Evolutionary conservation across 2,113 vertebrate species (phyloP).

Genomic region (Saccopteryx bilineata): DNA sequence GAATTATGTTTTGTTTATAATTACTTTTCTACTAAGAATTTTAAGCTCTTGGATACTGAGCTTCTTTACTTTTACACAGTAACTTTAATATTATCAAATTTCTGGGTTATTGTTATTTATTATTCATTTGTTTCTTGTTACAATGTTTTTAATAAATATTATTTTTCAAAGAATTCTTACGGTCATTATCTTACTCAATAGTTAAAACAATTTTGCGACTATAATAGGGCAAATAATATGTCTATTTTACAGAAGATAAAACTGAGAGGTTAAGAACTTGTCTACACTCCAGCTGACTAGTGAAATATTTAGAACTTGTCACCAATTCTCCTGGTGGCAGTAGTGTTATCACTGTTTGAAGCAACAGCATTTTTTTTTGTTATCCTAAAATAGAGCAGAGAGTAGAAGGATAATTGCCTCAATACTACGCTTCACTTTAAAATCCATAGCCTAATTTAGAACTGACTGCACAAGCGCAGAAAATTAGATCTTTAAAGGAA

Average conservation of each 20-base stretch:
- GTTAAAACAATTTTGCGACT: neutral
- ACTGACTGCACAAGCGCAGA: slow-evolving; percentile 58
- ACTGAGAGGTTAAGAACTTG: neutral
- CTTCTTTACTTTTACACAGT: neutral
- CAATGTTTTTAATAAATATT: slow-evolving; percentile 7
- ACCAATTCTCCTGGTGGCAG: neutral
- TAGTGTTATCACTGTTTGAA: neutral
- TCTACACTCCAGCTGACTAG: neutral
- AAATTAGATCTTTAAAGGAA: slow-evolving; percentile 72
- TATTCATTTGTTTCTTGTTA: neutral
- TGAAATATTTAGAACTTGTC: neutral
- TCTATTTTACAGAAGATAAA: neutral
- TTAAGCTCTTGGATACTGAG: slow-evolving; percentile 28
- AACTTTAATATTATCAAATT: neutral
- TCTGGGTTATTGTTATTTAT: neutral
- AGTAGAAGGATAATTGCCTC: slow-evolving; percentile 62
- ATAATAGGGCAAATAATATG: neutral
- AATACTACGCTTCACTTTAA: slow-evolving; percentile 57
- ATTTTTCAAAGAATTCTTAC: neutral
- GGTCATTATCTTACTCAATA: neutral
- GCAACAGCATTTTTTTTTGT: neutral
- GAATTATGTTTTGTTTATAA: neutral
- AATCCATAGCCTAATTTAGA: slow-evolving; percentile 71
- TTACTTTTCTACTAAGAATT: neutral
- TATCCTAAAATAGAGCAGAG: slow-evolving; percentile 66